phyloP scores from a whole-genome alignment of 1,140 invertebrate species.

The Drosophila tristis region DNA sequence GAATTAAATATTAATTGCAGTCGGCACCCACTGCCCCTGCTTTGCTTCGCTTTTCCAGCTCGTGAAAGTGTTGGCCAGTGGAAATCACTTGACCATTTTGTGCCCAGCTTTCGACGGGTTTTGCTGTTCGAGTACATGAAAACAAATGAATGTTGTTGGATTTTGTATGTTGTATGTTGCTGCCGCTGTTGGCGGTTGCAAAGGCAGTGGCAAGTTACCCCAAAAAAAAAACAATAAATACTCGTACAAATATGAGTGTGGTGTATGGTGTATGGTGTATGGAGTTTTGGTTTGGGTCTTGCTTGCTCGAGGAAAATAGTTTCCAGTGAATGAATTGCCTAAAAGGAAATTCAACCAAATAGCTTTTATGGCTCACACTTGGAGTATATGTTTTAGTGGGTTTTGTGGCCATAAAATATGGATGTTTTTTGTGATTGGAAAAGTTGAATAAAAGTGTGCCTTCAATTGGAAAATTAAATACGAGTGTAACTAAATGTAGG shows the following conservation, averaged over 20 bases:
- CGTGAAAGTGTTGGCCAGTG: conserved; percentile 74
- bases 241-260: conserved; percentile 32
- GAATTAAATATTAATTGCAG: conserved; percentile 77
- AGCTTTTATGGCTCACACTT: too few species aligned
- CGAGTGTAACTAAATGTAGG: too few species aligned
- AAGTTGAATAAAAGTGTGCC: too few species aligned
- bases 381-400: too few species aligned
- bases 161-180: conserved; percentile 38
- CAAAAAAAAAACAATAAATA: conserved; percentile 29
- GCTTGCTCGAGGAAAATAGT: conserved; percentile 11
- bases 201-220: conserved; percentile 55
- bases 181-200: conserved; percentile 7
- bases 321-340: conserved; percentile 10
- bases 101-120: conserved; percentile 65
- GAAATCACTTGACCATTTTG: conserved; percentile 79
- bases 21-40: conserved; percentile 28
- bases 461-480: too few species aligned
- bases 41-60: conserved; percentile 31
- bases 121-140: conserved; percentile 49
- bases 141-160: conserved; percentile 54
- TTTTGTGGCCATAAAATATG: too few species aligned
- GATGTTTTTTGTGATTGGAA: too few species aligned
- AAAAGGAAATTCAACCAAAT: conserved; percentile 6
- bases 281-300: conserved; percentile 30
- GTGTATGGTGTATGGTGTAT: conserved; percentile 15